Base-by-base conservation (phyloP, 2,888 invertebrate species). In the Aquatica leii region DNA sequence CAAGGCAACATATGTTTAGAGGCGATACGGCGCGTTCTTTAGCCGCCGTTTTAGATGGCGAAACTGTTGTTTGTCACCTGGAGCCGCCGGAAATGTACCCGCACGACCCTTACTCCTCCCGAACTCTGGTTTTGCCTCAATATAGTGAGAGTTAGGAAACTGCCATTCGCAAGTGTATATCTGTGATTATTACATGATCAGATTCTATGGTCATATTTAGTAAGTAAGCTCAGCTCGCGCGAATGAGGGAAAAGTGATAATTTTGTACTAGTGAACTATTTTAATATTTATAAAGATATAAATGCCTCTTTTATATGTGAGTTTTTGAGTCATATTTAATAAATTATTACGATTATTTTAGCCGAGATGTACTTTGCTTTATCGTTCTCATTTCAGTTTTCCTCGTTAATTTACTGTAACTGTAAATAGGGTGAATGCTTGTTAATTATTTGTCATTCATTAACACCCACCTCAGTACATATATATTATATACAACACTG, bases 51-150 rank as follows among this genome's bases (percentile, higher is more conserved):
- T 83, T 94, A 56, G 92, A 94, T 78, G 93, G 94, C 48, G 90
- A 92, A 75, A 93, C 93, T 65, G 94, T 94, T 62, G 92, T 94
- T 61, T 94, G 94, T 81, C 93, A 93, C 78, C 81, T 94, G 74
- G 93, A 94, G 79, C 93, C 93, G 37, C 89, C 87, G 24, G 83
- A 82, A 65, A 78, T 80, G 73, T 81, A 80, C 72, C 76, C 78
- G 41, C 79, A 84, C 64, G 83, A 84, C 73, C 82, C 84, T 75
- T 85, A 85, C 74, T 82, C 84, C 66, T 82, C 85, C 60, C 82
- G 85, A 72, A 84, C 85, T 72, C 82, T 85, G 73, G 85, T 85
- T 68, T 84, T 86, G 68, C 86, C 86, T 67, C 86, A 86, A 68
- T 87, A 87, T 82, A 86, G 86, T 82, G 87, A 87, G 80, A 87